These are phyloP conservation scores for Bruchidius siliquastri DNA, from an alignment of 2,888 invertebrate species.

Conservation along the genomic window DNA sequence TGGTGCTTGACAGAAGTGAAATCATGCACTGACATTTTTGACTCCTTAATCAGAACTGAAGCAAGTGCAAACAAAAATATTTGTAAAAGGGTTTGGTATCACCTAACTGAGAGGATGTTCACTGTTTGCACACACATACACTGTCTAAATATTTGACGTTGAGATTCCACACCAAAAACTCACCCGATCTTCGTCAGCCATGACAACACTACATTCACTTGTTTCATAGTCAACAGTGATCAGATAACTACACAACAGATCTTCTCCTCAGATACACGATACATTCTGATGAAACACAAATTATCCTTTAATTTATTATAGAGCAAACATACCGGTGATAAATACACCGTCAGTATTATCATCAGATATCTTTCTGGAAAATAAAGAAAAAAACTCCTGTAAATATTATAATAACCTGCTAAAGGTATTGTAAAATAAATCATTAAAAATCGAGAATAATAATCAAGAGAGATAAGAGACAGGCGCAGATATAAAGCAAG, in stretches of 20 bases:
- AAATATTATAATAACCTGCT: conserved; percentile 28
- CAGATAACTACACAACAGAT: conserved; percentile 32
- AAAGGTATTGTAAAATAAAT: conserved; percentile 28
- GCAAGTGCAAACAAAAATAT: neutral
- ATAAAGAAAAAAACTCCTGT: conserved; percentile 17
- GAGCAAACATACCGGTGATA: conserved; percentile 25
- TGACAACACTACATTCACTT: conserved; percentile 7
- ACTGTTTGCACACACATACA: neutral
- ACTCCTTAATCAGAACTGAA: neutral
- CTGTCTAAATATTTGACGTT: neutral
- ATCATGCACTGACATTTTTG: too few species aligned
- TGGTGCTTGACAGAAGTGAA: too few species aligned
- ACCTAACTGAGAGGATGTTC: neutral
- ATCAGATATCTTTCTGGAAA: conserved; percentile 24
- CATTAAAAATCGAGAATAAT: conserved; percentile 26
- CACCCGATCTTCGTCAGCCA: neutral
- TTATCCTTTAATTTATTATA: conserved; percentile 25
- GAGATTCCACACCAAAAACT: neutral
- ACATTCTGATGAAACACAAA: conserved; percentile 17
- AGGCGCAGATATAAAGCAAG: conserved; percentile 21
- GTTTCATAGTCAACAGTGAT: conserved; percentile 30
- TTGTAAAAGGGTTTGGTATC: neutral
- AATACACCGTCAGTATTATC: conserved; percentile 25
- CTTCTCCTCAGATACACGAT: conserved; percentile 9
- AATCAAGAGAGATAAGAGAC: conserved; percentile 25